Percentiles rank a stretch among this genome's conserved stretches.
These are phyloP conservation scores for Hylaeus anthracinus DNA, from an alignment of 1,140 invertebrate genomes.

Conservation along the genomic window DNA sequence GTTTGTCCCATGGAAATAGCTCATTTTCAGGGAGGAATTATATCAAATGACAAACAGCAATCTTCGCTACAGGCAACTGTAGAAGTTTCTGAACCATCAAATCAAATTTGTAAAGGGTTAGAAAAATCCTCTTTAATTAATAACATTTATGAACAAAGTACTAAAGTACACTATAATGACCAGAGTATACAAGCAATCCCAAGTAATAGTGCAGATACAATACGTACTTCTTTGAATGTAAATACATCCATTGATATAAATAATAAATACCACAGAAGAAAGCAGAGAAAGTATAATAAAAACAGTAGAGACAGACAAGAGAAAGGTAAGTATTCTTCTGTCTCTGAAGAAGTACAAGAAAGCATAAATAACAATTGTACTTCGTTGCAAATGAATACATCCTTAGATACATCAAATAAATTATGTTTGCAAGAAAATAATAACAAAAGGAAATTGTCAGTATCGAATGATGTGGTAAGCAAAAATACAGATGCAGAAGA, in stretches of 20 bases:
- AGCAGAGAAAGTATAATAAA: background rate
- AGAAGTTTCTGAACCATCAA: background rate
- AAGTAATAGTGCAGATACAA: background rate
- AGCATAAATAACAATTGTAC: constrained; percentile 45
- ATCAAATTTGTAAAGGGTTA: background rate
- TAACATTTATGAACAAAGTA: background rate
- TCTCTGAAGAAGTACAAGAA: constrained; percentile 20
- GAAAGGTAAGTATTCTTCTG: background rate
- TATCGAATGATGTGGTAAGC: background rate
- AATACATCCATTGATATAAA: constrained; percentile 67
- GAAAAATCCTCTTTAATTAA: background rate
- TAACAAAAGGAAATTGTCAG: background rate
- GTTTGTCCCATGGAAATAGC: constrained; percentile 42
- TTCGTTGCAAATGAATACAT: constrained; percentile 72
- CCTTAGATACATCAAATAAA: constrained; percentile 57
- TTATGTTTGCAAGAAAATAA: background rate
- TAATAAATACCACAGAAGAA: background rate
- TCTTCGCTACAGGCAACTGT: background rate
- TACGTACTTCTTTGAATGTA: constrained; percentile 62
- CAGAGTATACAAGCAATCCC: constrained; percentile 22
- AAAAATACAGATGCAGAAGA: too few relatives aligned
- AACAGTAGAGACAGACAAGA: background rate
- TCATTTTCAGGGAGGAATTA: background rate
- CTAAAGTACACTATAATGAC: background rate
- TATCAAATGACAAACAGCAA: background rate